Percentiles rank a stretch among this genome's conserved stretches.
phyloP scores from a whole-genome alignment of 2,113 vertebrate species.

The Perca flavescens region DNA sequence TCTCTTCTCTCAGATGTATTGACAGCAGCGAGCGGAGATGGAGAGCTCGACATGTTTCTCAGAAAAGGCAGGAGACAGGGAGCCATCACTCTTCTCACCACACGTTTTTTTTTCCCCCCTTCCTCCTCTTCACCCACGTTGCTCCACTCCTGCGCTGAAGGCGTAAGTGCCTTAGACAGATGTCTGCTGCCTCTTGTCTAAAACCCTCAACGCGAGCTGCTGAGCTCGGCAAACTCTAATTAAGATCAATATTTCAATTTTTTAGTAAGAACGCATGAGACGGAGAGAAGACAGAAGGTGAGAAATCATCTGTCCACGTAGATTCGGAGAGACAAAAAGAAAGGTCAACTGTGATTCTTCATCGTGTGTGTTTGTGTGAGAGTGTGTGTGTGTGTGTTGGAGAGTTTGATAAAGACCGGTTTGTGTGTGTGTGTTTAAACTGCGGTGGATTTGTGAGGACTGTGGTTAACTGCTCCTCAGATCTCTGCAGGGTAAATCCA shows the following conservation, averaged over 20 bases:
- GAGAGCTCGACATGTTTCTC: slow-evolving; percentile 74
- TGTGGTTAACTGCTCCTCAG: too few species aligned
- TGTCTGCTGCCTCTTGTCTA: slow-evolving; percentile 83
- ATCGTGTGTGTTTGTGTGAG: slow-evolving; percentile 38
- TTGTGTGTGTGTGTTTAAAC: neutral
- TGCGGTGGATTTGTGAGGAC: too few species aligned
- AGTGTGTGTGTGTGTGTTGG: neutral
- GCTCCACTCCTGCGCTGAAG: slow-evolving; percentile 71
- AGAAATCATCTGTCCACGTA: slow-evolving; percentile 75
- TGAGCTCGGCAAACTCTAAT: slow-evolving; percentile 88
- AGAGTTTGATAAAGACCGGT: neutral
- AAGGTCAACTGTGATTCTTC: slow-evolving; percentile 85
- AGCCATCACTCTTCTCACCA: slow-evolving; percentile 81
- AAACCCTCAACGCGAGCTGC: slow-evolving; percentile 82
- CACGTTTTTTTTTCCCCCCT: neutral
- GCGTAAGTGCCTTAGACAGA: slow-evolving; percentile 84
- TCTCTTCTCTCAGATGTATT: slow-evolving; percentile 61
- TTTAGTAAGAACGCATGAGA: slow-evolving; percentile 83
- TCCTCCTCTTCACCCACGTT: slow-evolving; percentile 51
- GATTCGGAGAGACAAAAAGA: slow-evolving; percentile 75
- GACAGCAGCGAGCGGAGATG: slow-evolving; percentile 71
- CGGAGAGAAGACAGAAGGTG: slow-evolving; percentile 67
- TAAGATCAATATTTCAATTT: slow-evolving; percentile 90
- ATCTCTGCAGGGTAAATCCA: too few species aligned
- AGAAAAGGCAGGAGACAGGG: slow-evolving; percentile 76